Evolutionary conservation across 92 coral and sea anemone species (phyloP).

Genomic region (Phenganax subtilis): DNA sequence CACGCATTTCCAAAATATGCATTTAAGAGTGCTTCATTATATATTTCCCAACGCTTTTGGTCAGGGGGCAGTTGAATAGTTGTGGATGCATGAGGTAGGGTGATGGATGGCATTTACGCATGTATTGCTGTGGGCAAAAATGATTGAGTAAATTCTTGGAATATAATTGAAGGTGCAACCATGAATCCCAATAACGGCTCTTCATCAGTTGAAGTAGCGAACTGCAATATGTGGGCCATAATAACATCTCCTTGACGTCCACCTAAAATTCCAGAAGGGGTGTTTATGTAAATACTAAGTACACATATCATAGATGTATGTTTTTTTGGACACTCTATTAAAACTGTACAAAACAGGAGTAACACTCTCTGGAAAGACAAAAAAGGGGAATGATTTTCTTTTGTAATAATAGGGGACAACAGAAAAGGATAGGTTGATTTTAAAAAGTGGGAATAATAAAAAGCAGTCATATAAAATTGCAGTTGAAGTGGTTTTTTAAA

Average conservation of each 20-base stretch:
- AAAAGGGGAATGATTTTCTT: no score
- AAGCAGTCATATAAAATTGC: no score
- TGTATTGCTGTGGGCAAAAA: conserved; percentile 47
- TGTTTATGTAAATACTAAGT: not conserved
- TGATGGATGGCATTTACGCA: conserved; percentile 34
- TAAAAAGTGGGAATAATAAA: no score
- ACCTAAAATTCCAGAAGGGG: conserved; percentile 25
- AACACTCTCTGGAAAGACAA: no score
- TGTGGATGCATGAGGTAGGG: conserved; percentile 32
- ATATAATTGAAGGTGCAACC: conserved; percentile 32
- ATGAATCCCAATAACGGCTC: conserved; percentile 42
- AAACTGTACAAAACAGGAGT: no score
- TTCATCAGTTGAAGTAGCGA: conserved; percentile 42
- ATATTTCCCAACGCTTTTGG: conserved; percentile 30
- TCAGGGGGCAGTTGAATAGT: conserved; percentile 38
- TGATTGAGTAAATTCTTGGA: conserved; percentile 32
- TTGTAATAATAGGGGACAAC: no score
- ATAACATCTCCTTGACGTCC: conserved; percentile 44
- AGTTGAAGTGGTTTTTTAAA: no score
- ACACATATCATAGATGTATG: no score
- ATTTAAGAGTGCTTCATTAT: conserved; percentile 40
- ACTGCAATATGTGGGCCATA: conserved; percentile 37
- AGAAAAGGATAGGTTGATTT: no score
- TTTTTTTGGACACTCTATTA: no score
- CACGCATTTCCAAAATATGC: conserved; percentile 32